Evolutionary conservation across 2,797 vertebrate genomes (phyloP), one percentile per base, ranked within the genome.

Genomic region (Ctenosaura bakeri): DNA sequence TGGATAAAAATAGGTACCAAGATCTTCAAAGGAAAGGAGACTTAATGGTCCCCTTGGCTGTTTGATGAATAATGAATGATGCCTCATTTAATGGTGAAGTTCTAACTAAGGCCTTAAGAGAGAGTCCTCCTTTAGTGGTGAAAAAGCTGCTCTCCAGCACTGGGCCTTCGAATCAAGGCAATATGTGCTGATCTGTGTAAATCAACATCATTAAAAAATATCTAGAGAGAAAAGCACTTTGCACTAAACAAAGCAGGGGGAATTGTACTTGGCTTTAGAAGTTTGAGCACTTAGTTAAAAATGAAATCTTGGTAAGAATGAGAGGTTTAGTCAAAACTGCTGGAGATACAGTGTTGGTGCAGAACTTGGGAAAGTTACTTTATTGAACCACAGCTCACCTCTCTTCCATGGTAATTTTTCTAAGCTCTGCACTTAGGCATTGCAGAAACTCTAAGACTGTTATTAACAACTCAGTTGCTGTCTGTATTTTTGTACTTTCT

Each of bases 51-150:
- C 93, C 79, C 66, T 20, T 29, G 90, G 89, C 0, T 0, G 74
- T 89, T 92, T 91, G 90, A 93, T 95, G 89, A 95, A 95, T 95
- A 94, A 94, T 95, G 94, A 88, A 95, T 94, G 35, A 13, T 52
- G 74, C 91, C 86, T 50, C 90, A 94, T 81, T 95, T 93, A 95
- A 95, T 80, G 4, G 7, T 6, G 62, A 93, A 80, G 91, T 95
- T 86, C 52, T 93, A 95, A 94, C 88, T 83, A 80, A 90, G 86
- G 89, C 83, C 85, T 66, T 85, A 74, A 46, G 54, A 92, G 90
- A 92, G 71, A 86, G 38, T 50, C 0, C 0, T 0, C 32, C 79
- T 73, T 76, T 78, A n/a, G 46, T n/a, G 46, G 32, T 24, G 56
- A 56, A 59, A 86, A 29, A 74, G 32, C 3, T 54, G 50, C 24